Conservation (phyloP, 2,888 invertebrate species). For the Stenodera caucasica region DNA sequence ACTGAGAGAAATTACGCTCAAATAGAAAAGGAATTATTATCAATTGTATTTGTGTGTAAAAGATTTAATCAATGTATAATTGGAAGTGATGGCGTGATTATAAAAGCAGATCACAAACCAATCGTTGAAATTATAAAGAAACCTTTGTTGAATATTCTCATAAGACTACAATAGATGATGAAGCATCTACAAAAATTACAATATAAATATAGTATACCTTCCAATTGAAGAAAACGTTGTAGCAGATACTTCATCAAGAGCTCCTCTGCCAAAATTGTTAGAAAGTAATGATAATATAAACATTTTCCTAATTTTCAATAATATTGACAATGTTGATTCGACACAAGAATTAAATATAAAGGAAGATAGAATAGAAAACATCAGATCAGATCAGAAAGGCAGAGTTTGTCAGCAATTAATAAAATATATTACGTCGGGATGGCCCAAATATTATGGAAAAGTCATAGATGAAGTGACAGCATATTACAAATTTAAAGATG, state of each 20-base stretch:
- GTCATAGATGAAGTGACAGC: slow-evolving; percentile 19
- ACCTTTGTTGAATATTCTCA: slow-evolving; percentile 11
- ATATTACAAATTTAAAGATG: slow-evolving; percentile 29
- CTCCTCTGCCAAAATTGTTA: slow-evolving; percentile 1
- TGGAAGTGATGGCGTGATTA: slow-evolving; percentile 7
- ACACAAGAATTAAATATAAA: slow-evolving; percentile 11
- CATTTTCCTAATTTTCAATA: background rate
- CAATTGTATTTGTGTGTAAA: slow-evolving; percentile 16
- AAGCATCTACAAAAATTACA: slow-evolving; percentile 20
- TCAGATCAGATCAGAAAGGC: slow-evolving; percentile 25
- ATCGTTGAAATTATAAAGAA: slow-evolving; percentile 22
- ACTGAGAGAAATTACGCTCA: slow-evolving; percentile 16
- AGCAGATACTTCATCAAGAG: slow-evolving; percentile 17
- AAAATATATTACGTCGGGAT: slow-evolving; percentile 24
- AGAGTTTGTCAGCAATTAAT: slow-evolving; percentile 20
- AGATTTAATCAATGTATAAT: slow-evolving; percentile 25
- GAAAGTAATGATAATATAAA: background rate
- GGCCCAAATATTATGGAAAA: slow-evolving; percentile 27
- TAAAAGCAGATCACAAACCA: slow-evolving; percentile 23
- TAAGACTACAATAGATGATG: slow-evolving; percentile 17
- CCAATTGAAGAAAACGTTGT: slow-evolving; percentile 17
- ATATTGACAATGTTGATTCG: background rate
- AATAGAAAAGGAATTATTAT: slow-evolving; percentile 21
- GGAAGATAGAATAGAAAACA: slow-evolving; percentile 18
- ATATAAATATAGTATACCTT: slow-evolving; percentile 17